Conservation (phyloP, 2,888 invertebrate species). For the Himalopsyche kuldschensis region DNA sequence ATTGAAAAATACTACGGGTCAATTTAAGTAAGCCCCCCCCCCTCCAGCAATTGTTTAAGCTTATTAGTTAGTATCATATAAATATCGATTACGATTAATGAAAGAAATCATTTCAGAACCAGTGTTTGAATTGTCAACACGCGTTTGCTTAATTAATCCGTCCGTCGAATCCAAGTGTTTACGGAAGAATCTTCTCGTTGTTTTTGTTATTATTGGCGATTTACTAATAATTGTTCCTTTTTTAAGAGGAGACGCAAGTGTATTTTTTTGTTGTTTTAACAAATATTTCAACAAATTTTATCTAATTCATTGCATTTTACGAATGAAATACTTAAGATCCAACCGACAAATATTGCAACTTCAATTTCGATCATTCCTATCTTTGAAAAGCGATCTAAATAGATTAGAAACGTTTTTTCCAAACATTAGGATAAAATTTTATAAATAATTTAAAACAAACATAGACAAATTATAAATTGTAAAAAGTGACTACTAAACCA, state of each 20-base stretch:
- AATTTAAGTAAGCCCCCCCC: not conserved
- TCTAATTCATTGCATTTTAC: constrained; percentile 4
- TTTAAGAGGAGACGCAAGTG: too few relatives aligned
- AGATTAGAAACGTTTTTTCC: not conserved
- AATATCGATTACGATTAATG: not conserved
- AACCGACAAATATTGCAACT: constrained; percentile 33
- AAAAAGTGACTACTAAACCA: not conserved
- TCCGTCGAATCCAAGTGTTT: not conserved
- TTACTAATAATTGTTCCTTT: too few relatives aligned
- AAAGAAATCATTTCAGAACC: not conserved
- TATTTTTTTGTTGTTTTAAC: too few relatives aligned
- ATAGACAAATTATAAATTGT: not conserved
- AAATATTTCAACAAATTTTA: not conserved
- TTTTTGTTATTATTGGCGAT: too few relatives aligned
- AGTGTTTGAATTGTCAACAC: not conserved
- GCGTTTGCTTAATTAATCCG: not conserved
- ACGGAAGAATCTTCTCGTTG: too few relatives aligned
- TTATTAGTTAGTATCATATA: not conserved
- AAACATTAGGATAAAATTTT: not conserved
- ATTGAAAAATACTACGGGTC: not conserved
- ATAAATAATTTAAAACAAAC: not conserved
- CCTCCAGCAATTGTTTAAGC: not conserved
- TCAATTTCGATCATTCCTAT: constrained; percentile 30
- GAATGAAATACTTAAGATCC: constrained; percentile 35
- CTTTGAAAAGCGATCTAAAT: constrained; percentile 8